Conservation (phyloP, 2,888 invertebrate genomes). For the Ophion slaviceki region DNA sequence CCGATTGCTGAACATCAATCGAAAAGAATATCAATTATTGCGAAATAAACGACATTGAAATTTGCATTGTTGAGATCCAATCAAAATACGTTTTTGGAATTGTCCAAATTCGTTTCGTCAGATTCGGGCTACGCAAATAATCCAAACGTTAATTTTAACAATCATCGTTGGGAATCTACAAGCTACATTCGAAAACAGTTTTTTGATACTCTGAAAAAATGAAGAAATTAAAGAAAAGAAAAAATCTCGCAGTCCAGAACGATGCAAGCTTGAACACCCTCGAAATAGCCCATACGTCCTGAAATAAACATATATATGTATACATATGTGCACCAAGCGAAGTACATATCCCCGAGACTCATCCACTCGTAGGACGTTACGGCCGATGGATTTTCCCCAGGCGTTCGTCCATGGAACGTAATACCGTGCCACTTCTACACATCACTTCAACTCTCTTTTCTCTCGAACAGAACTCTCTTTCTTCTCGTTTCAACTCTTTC, state of each 20-base stretch:
- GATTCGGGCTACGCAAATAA: no score
- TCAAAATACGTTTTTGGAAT: no score
- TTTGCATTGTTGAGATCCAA: no score
- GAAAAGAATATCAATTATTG: no score
- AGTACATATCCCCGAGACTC: slow-evolving; percentile 35
- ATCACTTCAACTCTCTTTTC: slow-evolving; percentile 52
- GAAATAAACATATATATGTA: background rate
- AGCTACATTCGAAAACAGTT: no score
- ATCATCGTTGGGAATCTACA: no score
- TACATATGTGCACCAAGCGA: background rate
- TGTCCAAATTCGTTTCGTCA: no score
- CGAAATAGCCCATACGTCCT: background rate
- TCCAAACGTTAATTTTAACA: no score
- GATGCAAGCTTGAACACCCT: background rate
- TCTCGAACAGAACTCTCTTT: slow-evolving; percentile 37
- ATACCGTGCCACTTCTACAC: slow-evolving; percentile 50
- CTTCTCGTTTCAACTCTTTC: slow-evolving; percentile 42
- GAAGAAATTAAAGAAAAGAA: background rate
- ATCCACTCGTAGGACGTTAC: slow-evolving; percentile 60
- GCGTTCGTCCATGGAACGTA: slow-evolving; percentile 59
- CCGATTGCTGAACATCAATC: no score
- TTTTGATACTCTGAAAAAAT: no score
- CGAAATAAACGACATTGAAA: no score
- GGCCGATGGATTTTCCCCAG: slow-evolving; percentile 66
- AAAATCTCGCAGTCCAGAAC: background rate